Evolutionary conservation across 2,113 vertebrate genomes (phyloP), one percentile per base, ranked within the genome.

Genomic region (Tyto alba): DNA sequence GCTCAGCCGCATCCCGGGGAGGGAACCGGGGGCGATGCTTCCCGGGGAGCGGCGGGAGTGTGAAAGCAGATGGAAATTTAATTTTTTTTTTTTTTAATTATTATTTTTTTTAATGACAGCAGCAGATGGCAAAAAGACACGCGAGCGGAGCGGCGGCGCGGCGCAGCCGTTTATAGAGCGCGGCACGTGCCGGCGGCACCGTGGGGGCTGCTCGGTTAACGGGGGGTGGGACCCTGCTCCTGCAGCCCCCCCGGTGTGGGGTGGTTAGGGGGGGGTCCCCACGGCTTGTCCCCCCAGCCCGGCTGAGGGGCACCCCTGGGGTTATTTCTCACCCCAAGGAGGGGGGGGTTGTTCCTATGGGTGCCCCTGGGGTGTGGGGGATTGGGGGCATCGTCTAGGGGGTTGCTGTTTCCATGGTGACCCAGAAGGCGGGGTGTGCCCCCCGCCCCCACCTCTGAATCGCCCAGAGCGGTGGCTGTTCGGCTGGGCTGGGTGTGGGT

Each of bases 61-160:
- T 94, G 97, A 96, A 95, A 98, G 78, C 98, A 98, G 98, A 98
- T 98, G 98, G 98, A 96, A 97, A 97, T 98, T 95, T 97, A 90
- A 95, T 96, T 97, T 98, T n/a, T n/a, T n/a, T n/a, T n/a, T n/a
- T n/a, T n/a, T n/a, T n/a, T n/a, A n/a, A n/a, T n/a, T n/a, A n/a
- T n/a, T n/a, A n/a, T n/a, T n/a, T n/a, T n/a, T n/a, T 97, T 98
- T 98, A 98, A 98, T 97, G 98, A 97, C 97, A 97, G 98, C 96
- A 97, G 97, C 98, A 98, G 98, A 98, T 98, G 98, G 98, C 93
- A 96, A 97, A 97, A 97, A 98, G 98, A 97, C 98, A 97, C 91
- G 82, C 93, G 69, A 95, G 97, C 83, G 96, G 97, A 96, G 96
- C 96, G 57, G 57, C 96, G 97, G 96, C 41, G 13, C 76, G 97